These are phyloP conservation scores for Picus viridis DNA, from an alignment of 2,797 vertebrate genomes.

Conservation along the genomic window DNA sequence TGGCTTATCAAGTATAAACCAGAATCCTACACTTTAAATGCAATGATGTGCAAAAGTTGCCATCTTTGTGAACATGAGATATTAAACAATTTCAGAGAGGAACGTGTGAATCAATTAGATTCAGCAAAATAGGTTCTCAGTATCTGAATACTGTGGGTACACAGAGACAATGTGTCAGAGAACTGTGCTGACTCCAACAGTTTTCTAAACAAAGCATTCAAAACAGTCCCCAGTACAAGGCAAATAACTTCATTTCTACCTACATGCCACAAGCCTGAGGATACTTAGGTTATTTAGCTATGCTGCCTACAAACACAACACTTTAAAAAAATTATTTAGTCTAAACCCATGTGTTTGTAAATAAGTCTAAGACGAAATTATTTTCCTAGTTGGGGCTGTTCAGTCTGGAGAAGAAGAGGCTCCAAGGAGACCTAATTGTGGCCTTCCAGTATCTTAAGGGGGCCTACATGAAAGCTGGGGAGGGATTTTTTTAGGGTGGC, in stretches of 20 bases:
- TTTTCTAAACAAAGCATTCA: constrained; percentile 59
- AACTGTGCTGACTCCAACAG: constrained; percentile 40
- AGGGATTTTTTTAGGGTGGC: too few relatives aligned
- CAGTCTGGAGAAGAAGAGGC: too few relatives aligned
- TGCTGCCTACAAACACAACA: neutral
- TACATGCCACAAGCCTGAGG: constrained; percentile 20
- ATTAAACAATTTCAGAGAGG: constrained; percentile 56
- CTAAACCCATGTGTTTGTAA: constrained; percentile 28
- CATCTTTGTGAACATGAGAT: constrained; percentile 51
- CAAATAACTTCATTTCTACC: constrained; percentile 40
- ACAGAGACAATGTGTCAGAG: constrained; percentile 29
- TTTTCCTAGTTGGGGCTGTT: neutral
- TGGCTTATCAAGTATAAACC: constrained; percentile 38
- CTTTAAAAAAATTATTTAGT: neutral
- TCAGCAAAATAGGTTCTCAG: constrained; percentile 56
- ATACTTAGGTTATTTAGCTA: constrained; percentile 27
- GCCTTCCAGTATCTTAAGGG: too few relatives aligned
- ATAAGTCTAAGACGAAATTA: constrained; percentile 41
- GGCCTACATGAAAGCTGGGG: too few relatives aligned
- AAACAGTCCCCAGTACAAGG: neutral
- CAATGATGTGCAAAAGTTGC: constrained; percentile 67
- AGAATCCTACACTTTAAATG: constrained; percentile 46
- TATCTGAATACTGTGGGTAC: constrained; percentile 5
- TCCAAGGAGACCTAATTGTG: too few relatives aligned
- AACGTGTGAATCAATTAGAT: constrained; percentile 67